Conservation (phyloP, 2,113 vertebrate species). For the Hemichromis elongatus region DNA sequence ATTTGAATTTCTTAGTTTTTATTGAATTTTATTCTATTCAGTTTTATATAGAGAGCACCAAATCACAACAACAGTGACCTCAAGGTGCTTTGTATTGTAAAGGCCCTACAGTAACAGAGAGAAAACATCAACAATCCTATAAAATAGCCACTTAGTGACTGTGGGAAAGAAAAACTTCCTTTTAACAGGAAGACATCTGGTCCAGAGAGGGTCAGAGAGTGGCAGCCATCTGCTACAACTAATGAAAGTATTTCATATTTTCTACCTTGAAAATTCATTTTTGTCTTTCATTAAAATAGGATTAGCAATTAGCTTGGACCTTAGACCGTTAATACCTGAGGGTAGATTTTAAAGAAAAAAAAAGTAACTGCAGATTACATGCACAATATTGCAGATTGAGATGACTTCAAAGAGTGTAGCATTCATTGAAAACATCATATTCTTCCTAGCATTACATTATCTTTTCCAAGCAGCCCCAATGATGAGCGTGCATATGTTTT, state of each 20-base stretch:
- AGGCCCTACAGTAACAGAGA: not conserved
- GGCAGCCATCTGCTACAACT: too few species aligned
- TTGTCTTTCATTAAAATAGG: not conserved
- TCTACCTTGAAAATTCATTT: not conserved
- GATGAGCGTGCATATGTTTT: not conserved
- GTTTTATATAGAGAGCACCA: not conserved
- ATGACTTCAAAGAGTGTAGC: not conserved
- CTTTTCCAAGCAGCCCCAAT: not conserved
- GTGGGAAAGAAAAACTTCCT: not conserved
- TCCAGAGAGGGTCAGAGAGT: too few species aligned
- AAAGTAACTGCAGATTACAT: not conserved
- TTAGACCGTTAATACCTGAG: not conserved
- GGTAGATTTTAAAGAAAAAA: not conserved
- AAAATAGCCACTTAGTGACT: not conserved
- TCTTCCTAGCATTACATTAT: not conserved
- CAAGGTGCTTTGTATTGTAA: fast-evolving
- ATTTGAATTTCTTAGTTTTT: not conserved
- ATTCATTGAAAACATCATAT: not conserved
- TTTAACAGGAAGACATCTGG: not conserved
- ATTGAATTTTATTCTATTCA: not conserved
- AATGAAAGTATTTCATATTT: not conserved
- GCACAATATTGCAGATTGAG: not conserved
- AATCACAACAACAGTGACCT: not conserved
- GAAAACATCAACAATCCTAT: not conserved
- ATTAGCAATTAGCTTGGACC: not conserved